Evolutionary conservation across 2,797 vertebrate species (phyloP), one percentile per base, ranked within the genome.

Genomic region (Champsocephalus gunnari): DNA sequence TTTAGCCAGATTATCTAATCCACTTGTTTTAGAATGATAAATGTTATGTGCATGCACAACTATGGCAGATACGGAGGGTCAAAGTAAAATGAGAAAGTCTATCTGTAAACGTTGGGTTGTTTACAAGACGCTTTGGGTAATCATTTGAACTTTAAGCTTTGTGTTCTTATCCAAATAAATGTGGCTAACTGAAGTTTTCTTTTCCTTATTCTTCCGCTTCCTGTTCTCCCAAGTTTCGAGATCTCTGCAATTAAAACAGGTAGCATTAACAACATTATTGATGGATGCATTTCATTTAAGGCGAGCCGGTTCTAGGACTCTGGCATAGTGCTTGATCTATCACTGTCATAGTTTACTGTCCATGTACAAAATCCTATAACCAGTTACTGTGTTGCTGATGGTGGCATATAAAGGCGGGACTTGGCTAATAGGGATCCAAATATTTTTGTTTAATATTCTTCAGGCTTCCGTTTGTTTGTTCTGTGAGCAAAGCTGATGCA

Each of bases 381-480:
- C 9, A 34, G 41, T 53, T 49, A 11, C n/a, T 47, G 49, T 55
- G 16, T 64, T 45, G 21, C 44, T 47, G 34, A 45, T 17, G 13
- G 41, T 64, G 45, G 63, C 38, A 19, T 53, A 19, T 21, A 24
- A 8, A 24, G 0, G n/a, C 19, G 4, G 8, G 44, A 73, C 28
- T 57, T 75, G 5, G 49, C 19, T 12, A 55, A 55, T 24, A 38
- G 34, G 34, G 4, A 28, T 38, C 34, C 38, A 74, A 75, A 38
- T 53, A 43, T 58, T 75, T 81, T 63, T 81, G 13, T 70, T 72
- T 73, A 16, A 45, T 59, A 75, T 68, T 69, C 14, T 69, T 81
- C 49, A n/a, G 79, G 49, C 66, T 75, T 81, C 54, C 70, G 71
- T 68, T 56, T 17, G 11, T 62, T 73, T 66, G 28, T 44, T 56